Evolutionary conservation across 2,888 invertebrate species (phyloP), one percentile per base, ranked within the genome.

Genomic region (Lithosia quadra): DNA sequence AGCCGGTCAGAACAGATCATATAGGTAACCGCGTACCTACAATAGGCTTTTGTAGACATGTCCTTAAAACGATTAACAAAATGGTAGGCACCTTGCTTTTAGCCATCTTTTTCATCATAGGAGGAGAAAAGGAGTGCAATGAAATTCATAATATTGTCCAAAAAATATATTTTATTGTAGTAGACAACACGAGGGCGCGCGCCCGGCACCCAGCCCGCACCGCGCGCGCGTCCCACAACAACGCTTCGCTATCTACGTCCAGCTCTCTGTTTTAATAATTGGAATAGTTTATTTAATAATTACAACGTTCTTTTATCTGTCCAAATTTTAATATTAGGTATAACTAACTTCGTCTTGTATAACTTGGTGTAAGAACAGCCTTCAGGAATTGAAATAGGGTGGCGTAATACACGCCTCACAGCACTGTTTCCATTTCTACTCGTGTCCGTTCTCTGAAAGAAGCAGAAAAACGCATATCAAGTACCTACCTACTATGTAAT

Each of bases 371-470:
- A 95, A 94, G 94, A 94, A 94, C 95, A 94, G 95, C 95, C 95
- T 95, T 94, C 92, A 94, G 93, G 93, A 94, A 94, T 95, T 95
- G 95, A 94, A 93, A 92, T 88, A 93, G 87, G 90, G 90, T 93
- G 94, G 92, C 91, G 93, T 88, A 91, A 93, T 88, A 93, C 86
- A 86, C 94, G 89, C 94, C 95, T 97, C 97, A 98, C 96, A 98
- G 97, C 96, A 98, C 98, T 90, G 98, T 98, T 96, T 98, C 98
- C 97, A 98, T 98, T 96, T 98, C 98, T 85, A 98, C 98, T 97
- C 95, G 97, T 95, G 91, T 96, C 93, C 88, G 95, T 90, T 89
- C 95, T 89, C 95, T 94, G 89, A 55, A 92, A 93, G 9, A 65
- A 69, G 34, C 0, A 63, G 28, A n/a, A 71, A 65, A 56, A 70